Percentiles rank a stretch among this genome's conserved stretches.
phyloP scores from a whole-genome alignment of 2,888 invertebrate genomes.

The Pyrgus malvae region DNA sequence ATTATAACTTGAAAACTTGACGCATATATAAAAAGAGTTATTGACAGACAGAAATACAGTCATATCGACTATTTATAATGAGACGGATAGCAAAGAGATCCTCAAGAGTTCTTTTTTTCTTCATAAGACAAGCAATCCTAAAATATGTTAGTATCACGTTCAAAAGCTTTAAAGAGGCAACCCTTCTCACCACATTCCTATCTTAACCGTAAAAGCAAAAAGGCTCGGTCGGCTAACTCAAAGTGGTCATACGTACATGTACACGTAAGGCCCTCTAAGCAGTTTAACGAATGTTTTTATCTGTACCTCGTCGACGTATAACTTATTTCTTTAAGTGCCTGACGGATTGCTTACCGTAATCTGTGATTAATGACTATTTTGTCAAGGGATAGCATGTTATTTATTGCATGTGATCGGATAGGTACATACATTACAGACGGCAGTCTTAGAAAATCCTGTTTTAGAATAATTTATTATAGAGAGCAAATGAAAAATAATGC shows the following conservation, averaged over 20 bases:
- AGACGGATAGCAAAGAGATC: too few relatives aligned
- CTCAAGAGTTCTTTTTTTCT: too few relatives aligned
- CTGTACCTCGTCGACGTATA: neutral
- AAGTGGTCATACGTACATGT: slow-evolving; percentile 1
- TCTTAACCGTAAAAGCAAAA: slow-evolving; percentile 33
- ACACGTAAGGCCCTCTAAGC: slow-evolving; percentile 8
- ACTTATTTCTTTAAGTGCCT: neutral
- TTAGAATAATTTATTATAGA: too few relatives aligned
- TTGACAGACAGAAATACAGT: too few relatives aligned
- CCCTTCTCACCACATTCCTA: slow-evolving; percentile 31
- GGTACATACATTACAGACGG: neutral
- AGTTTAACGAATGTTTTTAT: slow-evolving; percentile 3
- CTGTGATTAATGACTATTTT: neutral
- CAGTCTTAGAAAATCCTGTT: too few relatives aligned
- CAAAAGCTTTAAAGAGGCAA: neutral
- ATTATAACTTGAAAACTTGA: too few relatives aligned
- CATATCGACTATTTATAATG: too few relatives aligned
- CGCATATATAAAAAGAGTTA: too few relatives aligned
- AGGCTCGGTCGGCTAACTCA: slow-evolving; percentile 30
- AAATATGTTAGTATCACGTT: neutral
- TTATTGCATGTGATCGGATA: neutral
- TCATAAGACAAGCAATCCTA: too few relatives aligned
- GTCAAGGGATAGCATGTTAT: neutral
- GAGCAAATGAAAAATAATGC: too few relatives aligned
- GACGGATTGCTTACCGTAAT: slow-evolving; percentile 8